These are phyloP conservation scores for Chelidonichthys spinosus DNA, from an alignment of 2,797 vertebrate genomes.

Conservation along the genomic window DNA sequence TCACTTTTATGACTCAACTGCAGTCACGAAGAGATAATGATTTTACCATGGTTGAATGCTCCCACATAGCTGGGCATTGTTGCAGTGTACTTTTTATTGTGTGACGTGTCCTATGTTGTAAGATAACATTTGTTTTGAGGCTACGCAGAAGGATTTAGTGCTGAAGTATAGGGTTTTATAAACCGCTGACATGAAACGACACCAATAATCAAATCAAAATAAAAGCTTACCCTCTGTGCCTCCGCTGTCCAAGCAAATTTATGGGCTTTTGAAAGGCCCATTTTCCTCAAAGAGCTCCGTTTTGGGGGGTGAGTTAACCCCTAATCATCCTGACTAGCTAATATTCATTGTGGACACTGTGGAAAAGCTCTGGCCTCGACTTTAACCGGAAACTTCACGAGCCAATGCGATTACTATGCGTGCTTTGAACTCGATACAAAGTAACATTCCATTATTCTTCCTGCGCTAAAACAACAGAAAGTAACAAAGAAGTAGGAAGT, in stretches of 20 bases:
- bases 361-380: slow-evolving; percentile 55
- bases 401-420: slow-evolving; percentile 76
- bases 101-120: slow-evolving; percentile 53
- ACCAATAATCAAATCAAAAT: slow-evolving; percentile 80
- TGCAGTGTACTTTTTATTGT: slow-evolving; percentile 4
- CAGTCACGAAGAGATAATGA: not conserved
- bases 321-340: slow-evolving; percentile 63
- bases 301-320: slow-evolving; percentile 63
- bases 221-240: slow-evolving; percentile 62
- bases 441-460: slow-evolving; percentile 75
- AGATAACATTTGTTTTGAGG: slow-evolving; percentile 63
- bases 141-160: slow-evolving; percentile 52
- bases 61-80: not conserved
- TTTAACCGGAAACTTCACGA: slow-evolving; percentile 74
- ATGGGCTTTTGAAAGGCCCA: slow-evolving; percentile 55
- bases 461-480: slow-evolving; percentile 76
- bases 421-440: slow-evolving; percentile 76
- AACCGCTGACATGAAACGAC: slow-evolving; percentile 68
- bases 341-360: slow-evolving; percentile 60
- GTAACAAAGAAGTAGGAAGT: slow-evolving; percentile 77
- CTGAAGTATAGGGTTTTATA: slow-evolving; percentile 50
- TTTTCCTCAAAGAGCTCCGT: slow-evolving; percentile 60
- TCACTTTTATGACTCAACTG: not conserved
- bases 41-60: not conserved
- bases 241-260: slow-evolving; percentile 75